Base-by-base conservation (phyloP, 92 coral and sea anemone species). In the Zoanthus gigantus region DNA sequence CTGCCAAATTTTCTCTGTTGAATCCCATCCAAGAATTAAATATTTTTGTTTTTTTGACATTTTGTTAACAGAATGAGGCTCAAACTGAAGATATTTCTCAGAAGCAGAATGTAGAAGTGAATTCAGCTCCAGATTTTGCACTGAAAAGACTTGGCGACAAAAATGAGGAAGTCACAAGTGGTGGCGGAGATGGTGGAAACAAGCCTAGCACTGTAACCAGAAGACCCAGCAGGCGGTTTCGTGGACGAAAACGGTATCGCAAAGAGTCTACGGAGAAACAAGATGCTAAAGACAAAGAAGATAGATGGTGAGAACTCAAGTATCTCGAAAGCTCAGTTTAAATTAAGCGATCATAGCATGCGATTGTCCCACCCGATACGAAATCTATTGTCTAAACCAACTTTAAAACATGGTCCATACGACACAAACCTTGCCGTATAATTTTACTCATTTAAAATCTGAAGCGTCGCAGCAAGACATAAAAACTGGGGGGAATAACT, bases 201-300 rank as follows among this genome's bases (percentile, higher is more conserved):
- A 63, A 23, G n/a, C 23, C 69, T 2, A 18, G 28, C 29, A 63
- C 1, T 4, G 69, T 10, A 5, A 18, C 18, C 28, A 28, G 85
- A 81, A 67, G 58, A 0, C 85, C 85, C n/a, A 81, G 52, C 60
- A 66, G 28, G 42, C 32, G 85, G 28, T 81, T 81, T 18, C 75
- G 85, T 29, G 85, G 85, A 28, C 23, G 75, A 23, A 81, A 81
- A 42, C 74, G 84, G 12, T 58, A 57, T 72, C 84, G 85, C 10
- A 81, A 68, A 23, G 74, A 66, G 13, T 81, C 76, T 10, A n/a
- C 18, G 47, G 85, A 67, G 58, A 81, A 13, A 46, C 75, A 68
- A 8, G 85, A 81, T 15, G 52, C 18, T n/a, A 81, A 81, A 18
- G 58, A 48, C 42, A 81, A 81, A 29, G 76, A 67, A 18, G 85